A percentile compares a stretch with the other conserved stretches of the same genome.
phyloP scores from a whole-genome alignment of 2,113 vertebrate species.

The Rhipidura dahli region DNA sequence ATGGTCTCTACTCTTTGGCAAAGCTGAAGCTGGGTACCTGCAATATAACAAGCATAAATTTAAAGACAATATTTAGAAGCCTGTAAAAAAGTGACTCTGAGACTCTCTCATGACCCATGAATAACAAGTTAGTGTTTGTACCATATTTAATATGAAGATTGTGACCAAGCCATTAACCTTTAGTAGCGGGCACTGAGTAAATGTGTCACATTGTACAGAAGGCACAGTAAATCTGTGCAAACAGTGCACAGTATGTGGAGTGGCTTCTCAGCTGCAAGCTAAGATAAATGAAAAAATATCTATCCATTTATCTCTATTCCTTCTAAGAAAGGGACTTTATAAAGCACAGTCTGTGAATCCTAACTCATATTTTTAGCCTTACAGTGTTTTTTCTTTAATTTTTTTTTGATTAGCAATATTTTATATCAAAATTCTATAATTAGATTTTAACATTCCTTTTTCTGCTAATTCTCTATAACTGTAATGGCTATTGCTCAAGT shows the following conservation, averaged over 20 bases:
- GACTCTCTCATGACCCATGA: background rate
- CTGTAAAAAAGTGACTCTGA: background rate
- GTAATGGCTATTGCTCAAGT: background rate
- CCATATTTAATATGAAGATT: slow-evolving; percentile 26
- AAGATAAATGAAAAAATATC: background rate
- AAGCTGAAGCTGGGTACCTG: background rate
- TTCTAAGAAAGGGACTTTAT: background rate
- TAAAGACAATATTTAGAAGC: background rate
- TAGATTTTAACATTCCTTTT: background rate
- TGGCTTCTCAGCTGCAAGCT: background rate
- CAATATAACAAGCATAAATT: background rate
- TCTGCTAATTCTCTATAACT: background rate
- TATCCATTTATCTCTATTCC: background rate
- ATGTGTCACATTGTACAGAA: background rate
- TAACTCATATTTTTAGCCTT: background rate
- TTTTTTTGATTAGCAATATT: background rate
- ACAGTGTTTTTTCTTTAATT: background rate
- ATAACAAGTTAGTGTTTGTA: slow-evolving; percentile 1
- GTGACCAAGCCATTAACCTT: slow-evolving; percentile 35
- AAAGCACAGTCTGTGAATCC: background rate
- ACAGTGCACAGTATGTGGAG: background rate
- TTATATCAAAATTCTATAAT: background rate
- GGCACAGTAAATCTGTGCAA: slow-evolving; percentile 7
- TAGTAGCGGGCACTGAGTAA: background rate
- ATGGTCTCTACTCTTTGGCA: background rate